Evolutionary conservation across 1,140 invertebrate genomes (phyloP).

Genomic region (Pogonus chalceus): DNA sequence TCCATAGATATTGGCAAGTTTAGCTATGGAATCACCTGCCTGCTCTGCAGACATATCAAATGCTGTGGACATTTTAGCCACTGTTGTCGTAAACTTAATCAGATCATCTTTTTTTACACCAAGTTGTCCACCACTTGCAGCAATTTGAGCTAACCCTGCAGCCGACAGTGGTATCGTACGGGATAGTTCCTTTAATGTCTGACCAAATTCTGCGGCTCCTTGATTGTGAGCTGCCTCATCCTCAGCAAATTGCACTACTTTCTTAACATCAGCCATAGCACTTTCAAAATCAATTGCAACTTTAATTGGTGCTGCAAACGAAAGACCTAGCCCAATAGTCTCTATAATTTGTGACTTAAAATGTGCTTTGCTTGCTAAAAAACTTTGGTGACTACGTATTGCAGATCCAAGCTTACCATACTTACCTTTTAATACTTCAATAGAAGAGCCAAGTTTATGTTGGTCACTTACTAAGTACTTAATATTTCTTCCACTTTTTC

Average conservation of each 20-base stretch:
- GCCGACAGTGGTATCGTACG: constrained; percentile 17
- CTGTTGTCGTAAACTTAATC: constrained; percentile 12
- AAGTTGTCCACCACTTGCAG: constrained; percentile 18
- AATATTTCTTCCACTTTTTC: constrained; percentile 13
- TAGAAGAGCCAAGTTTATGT: background rate
- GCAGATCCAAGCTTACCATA: no score
- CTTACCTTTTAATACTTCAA: background rate
- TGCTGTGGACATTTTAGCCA: constrained; percentile 14
- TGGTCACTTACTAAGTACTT: background rate
- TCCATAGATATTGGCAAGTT: constrained; percentile 16
- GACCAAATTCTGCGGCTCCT: constrained; percentile 13
- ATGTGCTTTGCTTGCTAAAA: background rate
- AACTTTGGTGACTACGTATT: no score
- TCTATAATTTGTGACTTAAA: constrained; percentile 6
- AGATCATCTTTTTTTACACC: constrained; percentile 14
- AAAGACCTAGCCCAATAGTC: background rate
- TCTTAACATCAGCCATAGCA: constrained; percentile 19
- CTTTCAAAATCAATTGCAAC: constrained; percentile 16
- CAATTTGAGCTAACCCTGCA: constrained; percentile 18
- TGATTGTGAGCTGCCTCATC: constrained; percentile 7
- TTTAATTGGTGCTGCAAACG: constrained; percentile 2
- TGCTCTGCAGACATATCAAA: constrained; percentile 16
- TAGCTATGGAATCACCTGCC: constrained; percentile 18
- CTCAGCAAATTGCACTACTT: constrained; percentile 14
- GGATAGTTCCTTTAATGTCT: constrained; percentile 15